Evolutionary conservation across 2,113 vertebrate species (phyloP).

Genomic region (Dinomys branickii): DNA sequence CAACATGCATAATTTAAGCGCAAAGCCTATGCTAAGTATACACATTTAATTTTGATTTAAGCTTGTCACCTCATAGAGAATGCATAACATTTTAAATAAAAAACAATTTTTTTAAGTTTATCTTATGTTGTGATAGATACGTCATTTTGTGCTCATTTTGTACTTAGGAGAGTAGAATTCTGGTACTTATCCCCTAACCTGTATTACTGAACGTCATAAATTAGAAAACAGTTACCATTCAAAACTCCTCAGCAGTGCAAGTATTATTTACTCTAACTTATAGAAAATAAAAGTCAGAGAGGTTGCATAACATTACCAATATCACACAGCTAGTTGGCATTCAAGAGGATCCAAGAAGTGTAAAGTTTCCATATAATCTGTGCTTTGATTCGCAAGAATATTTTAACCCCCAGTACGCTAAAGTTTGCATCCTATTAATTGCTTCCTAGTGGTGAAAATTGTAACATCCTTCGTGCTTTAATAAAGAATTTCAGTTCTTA

Average conservation of each 20-base stretch:
- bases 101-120: conserved; percentile 9
- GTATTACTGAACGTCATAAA: not conserved
- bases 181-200: not conserved
- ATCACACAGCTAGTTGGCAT: not conserved
- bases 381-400: not conserved
- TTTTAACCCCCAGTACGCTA: not conserved
- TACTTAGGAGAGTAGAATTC: rapidly evolving
- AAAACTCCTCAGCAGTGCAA: not conserved
- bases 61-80: conserved; percentile 59
- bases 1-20: conserved; percentile 79
- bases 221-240: conserved; percentile 7
- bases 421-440: conserved; percentile 44
- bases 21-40: conserved; percentile 65
- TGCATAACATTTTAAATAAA: conserved; percentile 72
- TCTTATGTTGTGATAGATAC: not conserved
- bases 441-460: conserved; percentile 45
- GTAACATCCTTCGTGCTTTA: conserved; percentile 41
- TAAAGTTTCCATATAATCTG: not conserved
- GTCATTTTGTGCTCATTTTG: conserved; percentile 8
- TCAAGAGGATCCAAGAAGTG: not conserved
- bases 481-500: conserved; percentile 67
- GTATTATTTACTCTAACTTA: not conserved
- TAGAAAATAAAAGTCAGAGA: conserved; percentile 27
- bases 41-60: conserved; percentile 81
- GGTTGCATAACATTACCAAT: not conserved